A percentile compares a stretch with the other conserved stretches of the same genome.
phyloP scores from a whole-genome alignment of 1,140 invertebrate species.

The Pseudomyrmex gracilis region DNA sequence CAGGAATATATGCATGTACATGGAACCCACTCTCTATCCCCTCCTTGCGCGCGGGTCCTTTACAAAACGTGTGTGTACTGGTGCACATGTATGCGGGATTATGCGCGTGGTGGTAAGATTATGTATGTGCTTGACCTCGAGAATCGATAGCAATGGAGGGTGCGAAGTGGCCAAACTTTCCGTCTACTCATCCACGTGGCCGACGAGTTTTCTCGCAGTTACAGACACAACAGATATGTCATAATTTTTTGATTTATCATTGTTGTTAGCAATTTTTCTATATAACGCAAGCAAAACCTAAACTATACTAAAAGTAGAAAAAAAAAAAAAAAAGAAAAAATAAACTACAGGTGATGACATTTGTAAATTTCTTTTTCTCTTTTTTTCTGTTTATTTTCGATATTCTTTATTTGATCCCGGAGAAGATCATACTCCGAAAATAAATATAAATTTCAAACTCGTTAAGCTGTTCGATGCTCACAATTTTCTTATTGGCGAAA shows the following conservation, averaged over 20 bases:
- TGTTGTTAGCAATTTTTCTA: too few species aligned
- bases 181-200: constrained; percentile 24
- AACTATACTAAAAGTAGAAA: neutral
- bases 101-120: constrained; percentile 61
- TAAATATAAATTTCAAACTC: constrained; percentile 54
- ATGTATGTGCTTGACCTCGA: constrained; percentile 54
- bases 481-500: constrained; percentile 57
- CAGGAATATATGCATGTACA: constrained; percentile 81
- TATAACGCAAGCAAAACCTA: neutral
- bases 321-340: constrained; percentile 25
- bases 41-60: constrained; percentile 37
- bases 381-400: constrained; percentile 50
- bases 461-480: constrained; percentile 56
- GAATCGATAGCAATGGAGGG: constrained; percentile 55
- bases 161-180: constrained; percentile 59
- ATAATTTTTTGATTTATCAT: too few species aligned
- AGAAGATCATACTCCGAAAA: constrained; percentile 48
- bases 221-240: neutral
- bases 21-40: constrained; percentile 59
- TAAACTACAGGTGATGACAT: neutral
- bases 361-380: constrained; percentile 40
- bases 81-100: constrained; percentile 64
- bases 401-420: constrained; percentile 48
- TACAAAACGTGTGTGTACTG: constrained; percentile 12
- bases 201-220: constrained; percentile 22